phyloP scores from a whole-genome alignment of 2,888 invertebrate species.

The Ecliptopera silaceata region DNA sequence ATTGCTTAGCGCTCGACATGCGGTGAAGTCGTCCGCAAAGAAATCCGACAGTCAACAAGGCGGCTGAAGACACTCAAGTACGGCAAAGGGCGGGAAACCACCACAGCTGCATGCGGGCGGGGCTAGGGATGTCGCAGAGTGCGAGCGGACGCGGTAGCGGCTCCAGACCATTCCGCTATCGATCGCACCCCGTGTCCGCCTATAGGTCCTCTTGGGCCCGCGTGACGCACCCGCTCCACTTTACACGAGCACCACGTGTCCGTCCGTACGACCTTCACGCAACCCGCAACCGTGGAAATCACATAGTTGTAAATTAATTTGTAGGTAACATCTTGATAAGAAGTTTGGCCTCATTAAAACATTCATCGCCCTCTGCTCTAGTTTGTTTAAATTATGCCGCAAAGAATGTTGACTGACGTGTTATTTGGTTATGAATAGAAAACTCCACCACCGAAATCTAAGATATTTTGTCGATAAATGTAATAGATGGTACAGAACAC shows the following conservation, averaged over 20 bases:
- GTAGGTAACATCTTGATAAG: conserved; percentile 19
- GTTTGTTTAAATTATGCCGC: conserved; percentile 8
- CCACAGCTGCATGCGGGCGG: conserved; percentile 43
- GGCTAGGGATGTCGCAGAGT: conserved; percentile 40
- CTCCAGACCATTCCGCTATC: conserved; percentile 42
- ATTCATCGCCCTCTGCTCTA: conserved; percentile 17
- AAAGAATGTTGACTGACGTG: conserved; percentile 3
- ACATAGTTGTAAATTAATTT: conserved; percentile 30
- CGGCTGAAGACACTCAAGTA: conserved; percentile 34
- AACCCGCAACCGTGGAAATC: conserved; percentile 42
- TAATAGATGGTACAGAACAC: neutral
- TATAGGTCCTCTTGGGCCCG: conserved; percentile 43
- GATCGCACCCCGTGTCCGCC: conserved; percentile 51
- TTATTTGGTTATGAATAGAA: too few species aligned
- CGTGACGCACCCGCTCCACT: conserved; percentile 50
- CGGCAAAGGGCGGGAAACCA: conserved; percentile 31
- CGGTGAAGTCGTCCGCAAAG: conserved; percentile 27
- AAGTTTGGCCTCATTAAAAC: conserved; percentile 18
- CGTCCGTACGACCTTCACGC: conserved; percentile 57
- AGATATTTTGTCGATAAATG: neutral
- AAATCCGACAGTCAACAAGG: conserved; percentile 28
- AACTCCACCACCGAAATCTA: neutral
- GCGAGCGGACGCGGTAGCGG: conserved; percentile 51
- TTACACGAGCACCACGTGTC: conserved; percentile 62
- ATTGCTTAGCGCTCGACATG: conserved; percentile 21